Conservation (phyloP, 2,113 vertebrate species). For the Haemorhous mexicanus region DNA sequence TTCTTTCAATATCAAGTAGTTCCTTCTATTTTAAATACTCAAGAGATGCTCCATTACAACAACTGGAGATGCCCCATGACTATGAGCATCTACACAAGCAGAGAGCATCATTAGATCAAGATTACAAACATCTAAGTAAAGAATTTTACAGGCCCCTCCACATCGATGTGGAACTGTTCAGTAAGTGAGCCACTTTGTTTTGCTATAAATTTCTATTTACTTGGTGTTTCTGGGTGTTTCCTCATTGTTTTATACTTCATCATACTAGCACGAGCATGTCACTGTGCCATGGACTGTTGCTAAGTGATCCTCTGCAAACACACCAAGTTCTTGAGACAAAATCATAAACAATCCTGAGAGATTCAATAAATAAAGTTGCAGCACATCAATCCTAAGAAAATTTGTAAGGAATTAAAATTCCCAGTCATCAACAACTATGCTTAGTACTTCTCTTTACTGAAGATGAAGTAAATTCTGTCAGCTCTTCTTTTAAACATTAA, state of each 20-base stretch:
- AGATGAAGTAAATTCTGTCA: constrained; percentile 61
- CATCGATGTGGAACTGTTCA: neutral
- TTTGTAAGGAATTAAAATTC: constrained; percentile 65
- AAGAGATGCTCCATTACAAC: neutral
- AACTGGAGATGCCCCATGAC: neutral
- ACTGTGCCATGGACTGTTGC: constrained; percentile 1
- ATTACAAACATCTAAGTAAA: neutral
- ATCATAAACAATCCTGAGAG: constrained; percentile 63
- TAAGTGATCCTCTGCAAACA: constrained; percentile 61
- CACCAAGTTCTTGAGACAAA: constrained; percentile 29
- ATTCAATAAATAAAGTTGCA: constrained; percentile 69
- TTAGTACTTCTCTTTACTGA: constrained; percentile 40
- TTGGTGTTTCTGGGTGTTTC: constrained; percentile 19
- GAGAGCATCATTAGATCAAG: neutral
- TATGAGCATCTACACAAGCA: neutral
- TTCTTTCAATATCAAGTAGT: neutral
- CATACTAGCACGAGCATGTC: neutral
- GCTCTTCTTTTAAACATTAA: constrained; percentile 59
- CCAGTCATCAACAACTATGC: constrained; percentile 47
- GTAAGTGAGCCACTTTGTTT: neutral
- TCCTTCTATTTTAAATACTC: neutral
- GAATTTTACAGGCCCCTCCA: neutral
- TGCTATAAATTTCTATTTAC: constrained; percentile 16
- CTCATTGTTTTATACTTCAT: constrained; percentile 5
- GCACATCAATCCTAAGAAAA: constrained; percentile 57